Evolutionary conservation across 2,888 invertebrate species (phyloP).

Genomic region (Adela reaumurella): DNA sequence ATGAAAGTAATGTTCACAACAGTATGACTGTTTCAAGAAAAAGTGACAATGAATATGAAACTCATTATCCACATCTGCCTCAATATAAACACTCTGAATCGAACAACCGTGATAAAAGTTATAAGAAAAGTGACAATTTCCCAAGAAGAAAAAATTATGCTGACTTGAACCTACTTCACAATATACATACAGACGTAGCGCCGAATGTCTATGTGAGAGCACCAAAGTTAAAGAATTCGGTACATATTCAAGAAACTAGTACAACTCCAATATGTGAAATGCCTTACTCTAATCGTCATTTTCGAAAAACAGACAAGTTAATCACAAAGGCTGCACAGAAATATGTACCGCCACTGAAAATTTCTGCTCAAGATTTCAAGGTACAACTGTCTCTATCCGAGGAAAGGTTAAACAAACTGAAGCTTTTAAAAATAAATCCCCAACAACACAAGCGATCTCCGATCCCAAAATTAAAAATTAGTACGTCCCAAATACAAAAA

Average conservation of each 20-base stretch:
- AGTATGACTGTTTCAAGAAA: too few species aligned
- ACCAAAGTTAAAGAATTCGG: too few species aligned
- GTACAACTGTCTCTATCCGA: slow-evolving; percentile 42
- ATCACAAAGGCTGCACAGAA: slow-evolving; percentile 51
- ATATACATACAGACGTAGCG: too few species aligned
- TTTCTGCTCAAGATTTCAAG: slow-evolving; percentile 36
- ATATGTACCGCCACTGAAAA: slow-evolving; percentile 47
- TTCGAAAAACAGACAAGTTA: slow-evolving; percentile 13
- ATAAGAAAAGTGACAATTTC: too few species aligned
- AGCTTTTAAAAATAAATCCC: slow-evolving; percentile 39
- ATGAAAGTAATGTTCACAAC: too few species aligned
- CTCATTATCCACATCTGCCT: too few species aligned
- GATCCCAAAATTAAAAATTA: slow-evolving; percentile 8
- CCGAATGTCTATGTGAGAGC: too few species aligned
- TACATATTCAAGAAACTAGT: too few species aligned
- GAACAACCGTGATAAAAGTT: too few species aligned
- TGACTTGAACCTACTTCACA: too few species aligned
- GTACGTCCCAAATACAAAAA: slow-evolving; percentile 4
- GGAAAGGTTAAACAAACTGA: slow-evolving; percentile 37
- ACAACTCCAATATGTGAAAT: not conserved
- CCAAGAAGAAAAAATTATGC: too few species aligned
- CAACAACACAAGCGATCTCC: slow-evolving; percentile 22
- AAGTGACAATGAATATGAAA: not conserved
- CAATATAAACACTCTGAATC: too few species aligned
- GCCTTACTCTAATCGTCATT: not conserved